Conservation (phyloP, 2,113 vertebrate species). For the Pavo muticus region DNA sequence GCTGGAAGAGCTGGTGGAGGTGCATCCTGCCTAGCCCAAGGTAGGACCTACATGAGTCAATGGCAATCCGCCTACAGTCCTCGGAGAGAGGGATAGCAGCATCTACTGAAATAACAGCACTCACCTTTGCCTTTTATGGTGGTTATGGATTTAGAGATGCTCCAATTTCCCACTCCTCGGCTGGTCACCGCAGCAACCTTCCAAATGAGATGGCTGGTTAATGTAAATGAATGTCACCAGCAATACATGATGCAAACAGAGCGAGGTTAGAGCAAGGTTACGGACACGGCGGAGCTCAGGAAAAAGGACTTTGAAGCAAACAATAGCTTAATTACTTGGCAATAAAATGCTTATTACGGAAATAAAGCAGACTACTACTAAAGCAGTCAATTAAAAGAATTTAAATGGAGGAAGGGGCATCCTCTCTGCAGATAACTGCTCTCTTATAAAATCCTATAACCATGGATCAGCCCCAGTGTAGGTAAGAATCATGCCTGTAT, state of each 20-base stretch:
- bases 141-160: slow-evolving; percentile 89
- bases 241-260: background rate
- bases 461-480: accelerated
- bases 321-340: slow-evolving; percentile 37
- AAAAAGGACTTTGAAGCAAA: slow-evolving; percentile 33
- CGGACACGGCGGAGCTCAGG: background rate
- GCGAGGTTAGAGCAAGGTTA: background rate
- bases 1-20: background rate
- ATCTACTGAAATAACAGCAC: background rate
- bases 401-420: background rate
- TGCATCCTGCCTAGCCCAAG: background rate
- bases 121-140: slow-evolving; percentile 88
- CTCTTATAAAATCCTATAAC: background rate
- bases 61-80: background rate
- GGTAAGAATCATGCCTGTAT: accelerated
- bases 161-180: slow-evolving; percentile 94
- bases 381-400: slow-evolving; percentile 28
- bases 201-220: slow-evolving; percentile 54
- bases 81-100: background rate
- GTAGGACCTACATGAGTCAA: background rate
- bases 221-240: background rate
- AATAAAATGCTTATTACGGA: slow-evolving; percentile 40
- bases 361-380: slow-evolving; percentile 23
- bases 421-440: slow-evolving; percentile 9
- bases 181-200: slow-evolving; percentile 97